Conservation (phyloP, 2,888 invertebrate species). For the Suillia variegata region DNA sequence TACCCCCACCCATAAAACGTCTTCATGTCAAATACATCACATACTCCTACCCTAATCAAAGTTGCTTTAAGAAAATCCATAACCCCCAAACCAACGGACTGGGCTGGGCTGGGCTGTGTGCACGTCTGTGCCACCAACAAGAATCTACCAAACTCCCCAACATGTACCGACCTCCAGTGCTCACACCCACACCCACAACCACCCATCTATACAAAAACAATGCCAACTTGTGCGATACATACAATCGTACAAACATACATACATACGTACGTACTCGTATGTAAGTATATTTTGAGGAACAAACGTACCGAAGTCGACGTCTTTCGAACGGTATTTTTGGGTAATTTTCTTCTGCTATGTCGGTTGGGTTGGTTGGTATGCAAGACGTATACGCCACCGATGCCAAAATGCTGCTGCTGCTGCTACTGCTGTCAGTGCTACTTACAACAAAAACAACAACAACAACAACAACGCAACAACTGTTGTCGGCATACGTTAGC, state of each 20-base stretch:
- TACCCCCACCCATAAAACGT: conserved; percentile 46
- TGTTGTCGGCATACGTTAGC: not conserved
- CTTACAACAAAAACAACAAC: too few relatives aligned
- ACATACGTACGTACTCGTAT: not conserved
- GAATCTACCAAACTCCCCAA: not conserved
- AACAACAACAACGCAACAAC: too few relatives aligned
- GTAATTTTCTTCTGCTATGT: conserved; percentile 1
- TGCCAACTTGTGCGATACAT: conserved; percentile 13
- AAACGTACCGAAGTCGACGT: not conserved
- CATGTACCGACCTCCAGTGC: not conserved
- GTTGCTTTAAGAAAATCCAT: conserved; percentile 11
- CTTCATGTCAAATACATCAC: conserved; percentile 45
- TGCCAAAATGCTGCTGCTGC: not conserved
- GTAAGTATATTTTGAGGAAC: not conserved
- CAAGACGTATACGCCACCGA: not conserved
- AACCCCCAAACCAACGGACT: not conserved
- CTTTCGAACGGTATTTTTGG: conserved; percentile 4
- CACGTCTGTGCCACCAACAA: not conserved
- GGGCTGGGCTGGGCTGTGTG: too few relatives aligned
- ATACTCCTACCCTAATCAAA: conserved; percentile 21
- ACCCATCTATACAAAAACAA: conserved; percentile 13
- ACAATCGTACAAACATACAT: not conserved
- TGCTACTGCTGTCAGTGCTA: not conserved
- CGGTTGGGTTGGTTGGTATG: not conserved
- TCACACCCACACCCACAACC: not conserved